Percentiles rank a stretch among this genome's conserved stretches.
phyloP scores from a whole-genome alignment of 2,888 invertebrate genomes.

The Oxytorus armatus region DNA sequence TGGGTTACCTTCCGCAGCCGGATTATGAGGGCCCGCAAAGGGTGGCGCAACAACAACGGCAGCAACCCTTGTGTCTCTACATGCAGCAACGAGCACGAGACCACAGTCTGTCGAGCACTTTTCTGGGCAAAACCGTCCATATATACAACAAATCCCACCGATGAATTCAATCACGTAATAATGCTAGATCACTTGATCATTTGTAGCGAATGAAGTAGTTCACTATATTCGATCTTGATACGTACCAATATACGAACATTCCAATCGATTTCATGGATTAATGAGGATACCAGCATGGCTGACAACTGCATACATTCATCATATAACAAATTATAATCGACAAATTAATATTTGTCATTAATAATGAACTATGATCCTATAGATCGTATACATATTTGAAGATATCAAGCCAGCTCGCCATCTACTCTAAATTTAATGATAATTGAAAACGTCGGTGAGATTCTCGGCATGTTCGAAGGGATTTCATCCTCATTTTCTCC shows the following conservation, averaged over 20 bases:
- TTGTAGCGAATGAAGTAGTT: background rate
- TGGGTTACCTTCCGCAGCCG: conserved; percentile 74
- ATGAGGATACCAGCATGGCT: no score
- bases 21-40: conserved; percentile 77
- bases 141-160: conserved; percentile 11
- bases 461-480: conserved; percentile 34
- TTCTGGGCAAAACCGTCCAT: conserved; percentile 41
- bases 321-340: no score
- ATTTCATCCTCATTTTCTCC: conserved; percentile 7
- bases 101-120: conserved; percentile 50
- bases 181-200: conserved; percentile 28
- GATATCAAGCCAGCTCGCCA: no score
- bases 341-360: no score
- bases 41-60: conserved; percentile 59
- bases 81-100: conserved; percentile 30
- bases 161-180: conserved; percentile 36
- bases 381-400: no score
- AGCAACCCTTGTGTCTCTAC: conserved; percentile 9
- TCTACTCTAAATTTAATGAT: no score
- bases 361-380: no score
- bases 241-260: background rate
- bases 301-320: no score
- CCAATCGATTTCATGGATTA: no score
- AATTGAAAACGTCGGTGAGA: background rate
- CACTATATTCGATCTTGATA: background rate